Percentiles rank a stretch among this genome's conserved stretches.
Evolutionary conservation across 2,888 invertebrate species (phyloP).

Genomic region (Leptopilina drosophilae): DNA sequence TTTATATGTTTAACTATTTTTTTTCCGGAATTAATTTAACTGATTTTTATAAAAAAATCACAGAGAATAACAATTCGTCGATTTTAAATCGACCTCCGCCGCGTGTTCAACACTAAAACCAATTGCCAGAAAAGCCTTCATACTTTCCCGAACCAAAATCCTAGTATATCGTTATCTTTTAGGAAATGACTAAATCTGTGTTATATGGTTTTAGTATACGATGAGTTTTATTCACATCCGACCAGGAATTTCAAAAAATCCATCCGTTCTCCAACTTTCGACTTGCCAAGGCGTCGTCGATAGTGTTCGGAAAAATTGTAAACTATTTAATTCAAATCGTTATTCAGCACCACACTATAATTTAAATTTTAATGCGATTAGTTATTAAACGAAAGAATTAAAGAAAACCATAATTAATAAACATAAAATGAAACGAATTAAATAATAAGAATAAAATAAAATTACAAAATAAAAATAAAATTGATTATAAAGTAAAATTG

Average conservation of each 20-base stretch:
- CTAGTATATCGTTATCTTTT: slow-evolving; percentile 96
- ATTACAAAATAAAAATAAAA: too few species aligned
- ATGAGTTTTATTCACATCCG: slow-evolving; percentile 92
- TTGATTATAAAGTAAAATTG: too few species aligned
- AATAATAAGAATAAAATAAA: too few species aligned
- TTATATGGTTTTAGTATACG: slow-evolving; percentile 96
- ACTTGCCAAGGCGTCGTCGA: slow-evolving; percentile 98
- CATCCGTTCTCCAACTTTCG: slow-evolving; percentile 96
- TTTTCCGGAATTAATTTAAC: slow-evolving; percentile 72
- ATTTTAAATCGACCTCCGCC: slow-evolving; percentile 89
- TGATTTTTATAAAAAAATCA: slow-evolving; percentile 86
- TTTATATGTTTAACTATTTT: too few species aligned
- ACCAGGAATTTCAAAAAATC: slow-evolving; percentile 94
- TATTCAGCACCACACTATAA: slow-evolving; percentile 87
- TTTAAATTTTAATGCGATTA: slow-evolving; percentile 40
- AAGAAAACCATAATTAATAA: neutral
- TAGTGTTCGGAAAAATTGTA: slow-evolving; percentile 99
- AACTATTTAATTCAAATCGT: slow-evolving; percentile 93
- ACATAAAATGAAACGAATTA: too few species aligned
- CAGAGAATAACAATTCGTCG: slow-evolving; percentile 87
- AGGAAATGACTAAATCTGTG: slow-evolving; percentile 93
- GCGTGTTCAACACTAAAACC: slow-evolving; percentile 96
- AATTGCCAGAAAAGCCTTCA: slow-evolving; percentile 95
- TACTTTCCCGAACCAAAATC: slow-evolving; percentile 96
- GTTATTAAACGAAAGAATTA: neutral